These are phyloP conservation scores for Trisateles emortualis DNA, from an alignment of 2,888 invertebrate genomes.

Conservation along the genomic window DNA sequence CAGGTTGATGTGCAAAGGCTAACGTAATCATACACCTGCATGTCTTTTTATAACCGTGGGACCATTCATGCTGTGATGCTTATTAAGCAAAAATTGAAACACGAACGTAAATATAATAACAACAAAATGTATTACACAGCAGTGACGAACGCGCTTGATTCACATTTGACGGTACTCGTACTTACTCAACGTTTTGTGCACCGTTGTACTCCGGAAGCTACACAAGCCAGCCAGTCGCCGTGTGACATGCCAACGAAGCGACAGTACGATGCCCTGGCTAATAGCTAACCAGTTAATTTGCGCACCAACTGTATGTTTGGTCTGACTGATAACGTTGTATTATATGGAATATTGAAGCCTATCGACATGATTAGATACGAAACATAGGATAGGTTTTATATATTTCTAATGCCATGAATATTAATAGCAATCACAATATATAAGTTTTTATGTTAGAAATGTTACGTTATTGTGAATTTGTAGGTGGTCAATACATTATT, in stretches of 20 bases:
- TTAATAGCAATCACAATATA: too few species aligned
- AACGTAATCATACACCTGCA: not conserved
- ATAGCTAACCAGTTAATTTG: slow-evolving; percentile 25
- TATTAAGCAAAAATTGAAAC: not conserved
- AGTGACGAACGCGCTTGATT: not conserved
- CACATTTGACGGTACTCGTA: not conserved
- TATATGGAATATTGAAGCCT: not conserved
- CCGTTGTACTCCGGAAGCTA: slow-evolving; percentile 25
- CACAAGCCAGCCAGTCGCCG: slow-evolving; percentile 14
- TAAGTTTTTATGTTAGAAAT: not conserved
- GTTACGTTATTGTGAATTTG: not conserved
- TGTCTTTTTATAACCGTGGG: not conserved
- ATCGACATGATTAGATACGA: not conserved
- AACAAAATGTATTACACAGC: not conserved
- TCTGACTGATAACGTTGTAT: not conserved
- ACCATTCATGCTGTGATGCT: not conserved
- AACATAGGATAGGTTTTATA: not conserved
- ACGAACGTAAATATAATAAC: not conserved
- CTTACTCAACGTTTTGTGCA: slow-evolving; percentile 10
- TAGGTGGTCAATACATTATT: not conserved
- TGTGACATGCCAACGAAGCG: slow-evolving; percentile 20
- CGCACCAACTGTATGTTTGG: slow-evolving; percentile 11
- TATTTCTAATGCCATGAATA: not conserved
- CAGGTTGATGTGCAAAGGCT: not conserved
- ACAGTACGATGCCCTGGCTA: slow-evolving; percentile 25